phyloP scores from a whole-genome alignment of 2,797 vertebrate genomes.

The Myotis daubentonii region DNA sequence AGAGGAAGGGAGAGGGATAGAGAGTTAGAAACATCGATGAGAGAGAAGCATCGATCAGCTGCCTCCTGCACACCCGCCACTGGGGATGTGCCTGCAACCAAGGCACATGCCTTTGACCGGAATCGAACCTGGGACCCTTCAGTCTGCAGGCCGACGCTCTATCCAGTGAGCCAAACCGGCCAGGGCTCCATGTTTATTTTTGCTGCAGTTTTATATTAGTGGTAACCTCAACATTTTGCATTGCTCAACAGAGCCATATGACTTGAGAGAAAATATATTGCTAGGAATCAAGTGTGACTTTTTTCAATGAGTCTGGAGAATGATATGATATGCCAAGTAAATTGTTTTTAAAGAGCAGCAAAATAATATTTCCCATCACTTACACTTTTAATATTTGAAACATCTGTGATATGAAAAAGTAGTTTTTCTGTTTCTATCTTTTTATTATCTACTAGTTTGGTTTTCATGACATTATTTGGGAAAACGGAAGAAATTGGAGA shows the following conservation, averaged over 20 bases:
- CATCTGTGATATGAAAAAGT: neutral
- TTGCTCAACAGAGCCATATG: slow-evolving; percentile 44
- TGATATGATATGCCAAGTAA: slow-evolving; percentile 26
- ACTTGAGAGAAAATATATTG: slow-evolving; percentile 58
- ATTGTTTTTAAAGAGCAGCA: slow-evolving; percentile 44
- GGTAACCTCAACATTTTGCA: slow-evolving; percentile 45
- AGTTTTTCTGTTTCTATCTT: neutral
- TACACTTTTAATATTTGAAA: slow-evolving; percentile 6
- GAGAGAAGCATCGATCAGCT: too few relatives aligned
- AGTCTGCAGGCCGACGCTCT: too few relatives aligned
- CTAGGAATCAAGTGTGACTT: slow-evolving; percentile 59
- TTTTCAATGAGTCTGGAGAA: slow-evolving; percentile 45
- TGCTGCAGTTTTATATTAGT: neutral
- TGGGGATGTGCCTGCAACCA: too few relatives aligned
- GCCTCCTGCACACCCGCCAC: too few relatives aligned
- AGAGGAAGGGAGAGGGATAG: too few relatives aligned
- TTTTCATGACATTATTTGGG: neutral
- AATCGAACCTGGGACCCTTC: too few relatives aligned
- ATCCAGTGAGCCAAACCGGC: too few relatives aligned
- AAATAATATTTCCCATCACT: neutral
- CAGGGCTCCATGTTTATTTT: neutral
- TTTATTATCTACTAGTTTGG: neutral
- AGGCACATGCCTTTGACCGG: too few relatives aligned
- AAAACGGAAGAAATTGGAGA: neutral
- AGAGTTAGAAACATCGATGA: too few relatives aligned